Evolutionary conservation across 2,797 vertebrate species (phyloP), one percentile per base, ranked within the genome.

Genomic region (Buceros bicornis): DNA sequence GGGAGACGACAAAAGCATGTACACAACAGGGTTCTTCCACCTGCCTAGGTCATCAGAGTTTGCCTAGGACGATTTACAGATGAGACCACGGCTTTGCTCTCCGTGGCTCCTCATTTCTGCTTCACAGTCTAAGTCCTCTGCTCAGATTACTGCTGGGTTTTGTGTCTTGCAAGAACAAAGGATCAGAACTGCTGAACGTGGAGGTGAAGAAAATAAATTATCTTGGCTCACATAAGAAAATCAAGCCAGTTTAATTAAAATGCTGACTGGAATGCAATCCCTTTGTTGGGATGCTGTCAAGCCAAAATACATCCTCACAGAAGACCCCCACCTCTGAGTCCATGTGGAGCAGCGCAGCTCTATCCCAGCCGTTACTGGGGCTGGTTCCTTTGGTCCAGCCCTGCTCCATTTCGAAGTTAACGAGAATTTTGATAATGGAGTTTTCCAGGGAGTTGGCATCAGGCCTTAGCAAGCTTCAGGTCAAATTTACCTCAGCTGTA

Each of bases 271-370:
- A 77, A 93, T 71, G 8, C 69, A 88, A 92, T 26, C 18, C 13
- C 45, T 79, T 78, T 83, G 37, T 6, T 72, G 31, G 33, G 50
- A 90, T 24, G 20, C 15, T 66, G 6, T 57, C 28, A 62, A 70
- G 51, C 14, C 58, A 82, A 87, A 84, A 51, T 8, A 47, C 0
- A 1, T 28, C 37, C 28, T 82, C 42, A 20, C 0, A 61, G 19
- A 79, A n/a, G 22, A 83, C 3, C 3, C 5, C 10, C 11, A 65
- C 8, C 37, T 56, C 53, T 0, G 0, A 77, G 26, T 20, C 24
- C 7, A 12, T 8, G 7, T 5, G 66, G 54, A 71, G 22, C 16
- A 73, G 37, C 1, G 5, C 29, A 62, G 15, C 14, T 81, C 58
- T 48, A 31, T 7, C 11, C 10, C 22, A 74, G 22, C 16, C 29